Conservation (phyloP, 2,888 invertebrate genomes). For the Drosophila anceps region DNA sequence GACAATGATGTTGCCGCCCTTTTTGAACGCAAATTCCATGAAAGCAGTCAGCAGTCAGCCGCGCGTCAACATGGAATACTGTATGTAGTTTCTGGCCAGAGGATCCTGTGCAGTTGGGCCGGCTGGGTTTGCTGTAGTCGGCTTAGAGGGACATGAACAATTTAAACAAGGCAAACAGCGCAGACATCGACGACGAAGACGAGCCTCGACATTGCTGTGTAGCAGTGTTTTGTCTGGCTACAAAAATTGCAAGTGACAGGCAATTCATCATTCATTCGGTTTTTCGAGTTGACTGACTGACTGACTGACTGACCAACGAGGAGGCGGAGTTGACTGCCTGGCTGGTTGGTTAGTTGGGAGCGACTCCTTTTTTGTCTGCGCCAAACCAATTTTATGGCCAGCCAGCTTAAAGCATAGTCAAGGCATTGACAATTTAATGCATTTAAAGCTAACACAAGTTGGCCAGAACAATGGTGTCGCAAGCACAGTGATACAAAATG, state of each 20-base stretch:
- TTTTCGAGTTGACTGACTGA: slow-evolving; percentile 68
- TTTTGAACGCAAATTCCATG: slow-evolving; percentile 68
- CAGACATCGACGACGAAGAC: slow-evolving; percentile 40
- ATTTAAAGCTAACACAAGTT: slow-evolving; percentile 67
- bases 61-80: slow-evolving; percentile 60
- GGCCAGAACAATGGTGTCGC: slow-evolving; percentile 19
- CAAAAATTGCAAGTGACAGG: slow-evolving; percentile 82
- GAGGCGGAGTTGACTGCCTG: slow-evolving; percentile 27
- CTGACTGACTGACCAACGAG: slow-evolving; percentile 46
- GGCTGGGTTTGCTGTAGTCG: slow-evolving; percentile 8
- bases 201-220: slow-evolving; percentile 40
- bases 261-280: slow-evolving; percentile 81
- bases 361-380: slow-evolving; percentile 69
- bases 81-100: slow-evolving; percentile 21
- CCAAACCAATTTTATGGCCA: slow-evolving; percentile 71
- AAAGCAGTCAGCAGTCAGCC: slow-evolving; percentile 59
- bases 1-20: slow-evolving; percentile 53
- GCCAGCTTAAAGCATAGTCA: slow-evolving; percentile 66
- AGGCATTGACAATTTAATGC: slow-evolving; percentile 77
- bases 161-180: slow-evolving; percentile 66
- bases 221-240: slow-evolving; percentile 74
- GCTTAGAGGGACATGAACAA: slow-evolving; percentile 76
- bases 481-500: background rate
- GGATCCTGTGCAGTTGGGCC: slow-evolving; percentile 1
- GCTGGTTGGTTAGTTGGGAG: slow-evolving; percentile 3